Evolutionary conservation across 2,888 invertebrate species (phyloP).

Genomic region (Noctua janthina): DNA sequence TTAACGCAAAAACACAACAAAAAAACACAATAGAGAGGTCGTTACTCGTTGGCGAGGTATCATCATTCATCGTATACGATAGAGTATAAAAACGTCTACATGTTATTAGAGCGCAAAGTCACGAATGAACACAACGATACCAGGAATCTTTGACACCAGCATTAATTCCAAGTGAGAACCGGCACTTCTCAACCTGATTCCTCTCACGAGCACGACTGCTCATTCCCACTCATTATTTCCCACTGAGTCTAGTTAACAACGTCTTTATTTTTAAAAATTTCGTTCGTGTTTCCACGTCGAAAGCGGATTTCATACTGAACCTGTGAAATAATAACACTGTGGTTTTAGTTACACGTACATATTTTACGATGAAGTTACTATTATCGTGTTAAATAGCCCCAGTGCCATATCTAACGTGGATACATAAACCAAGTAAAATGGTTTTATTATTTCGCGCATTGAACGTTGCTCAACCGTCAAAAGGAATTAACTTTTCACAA

Average conservation of each 20-base stretch:
- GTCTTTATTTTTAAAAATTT: slow-evolving; percentile 27
- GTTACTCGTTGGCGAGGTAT: slow-evolving; percentile 54
- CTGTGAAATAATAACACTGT: slow-evolving; percentile 39
- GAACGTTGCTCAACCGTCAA: slow-evolving; percentile 58
- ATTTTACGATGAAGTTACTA: slow-evolving; percentile 34
- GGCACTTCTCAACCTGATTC: slow-evolving; percentile 73
- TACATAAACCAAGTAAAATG: slow-evolving; percentile 43
- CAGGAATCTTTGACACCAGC: slow-evolving; percentile 73
- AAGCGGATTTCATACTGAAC: slow-evolving; percentile 50
- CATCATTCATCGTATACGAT: slow-evolving; percentile 55
- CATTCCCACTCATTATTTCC: slow-evolving; percentile 69
- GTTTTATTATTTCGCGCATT: slow-evolving; percentile 33
- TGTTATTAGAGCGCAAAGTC: slow-evolving; percentile 86
- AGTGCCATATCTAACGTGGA: slow-evolving; percentile 18
- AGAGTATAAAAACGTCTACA: slow-evolving; percentile 59
- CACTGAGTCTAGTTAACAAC: slow-evolving; percentile 30
- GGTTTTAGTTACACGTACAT: slow-evolving; percentile 23
- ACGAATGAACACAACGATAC: slow-evolving; percentile 80
- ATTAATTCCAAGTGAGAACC: slow-evolving; percentile 53
- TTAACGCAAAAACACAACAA: slow-evolving; percentile 31
- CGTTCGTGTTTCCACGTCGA: slow-evolving; percentile 46
- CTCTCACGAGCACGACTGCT: slow-evolving; percentile 55
- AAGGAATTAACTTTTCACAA: slow-evolving; percentile 65
- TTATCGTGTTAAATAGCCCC: slow-evolving; percentile 27
- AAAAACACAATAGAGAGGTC: slow-evolving; percentile 56